Percentiles rank a stretch among this genome's conserved stretches.
Evolutionary conservation across 2,888 invertebrate species (phyloP).

Genomic region (Drosophila atroscutellata): DNA sequence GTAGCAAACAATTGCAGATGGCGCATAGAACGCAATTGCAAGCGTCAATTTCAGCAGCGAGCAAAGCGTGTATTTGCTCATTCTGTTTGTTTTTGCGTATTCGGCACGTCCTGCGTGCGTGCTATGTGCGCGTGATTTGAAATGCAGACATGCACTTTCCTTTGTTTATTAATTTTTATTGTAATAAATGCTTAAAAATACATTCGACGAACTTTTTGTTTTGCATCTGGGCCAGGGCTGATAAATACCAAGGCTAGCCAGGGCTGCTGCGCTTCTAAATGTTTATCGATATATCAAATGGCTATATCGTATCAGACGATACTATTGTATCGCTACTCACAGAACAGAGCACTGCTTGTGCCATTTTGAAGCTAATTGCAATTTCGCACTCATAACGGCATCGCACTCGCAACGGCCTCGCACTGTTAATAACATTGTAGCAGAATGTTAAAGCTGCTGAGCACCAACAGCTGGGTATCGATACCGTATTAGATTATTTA

Average conservation of each 20-base stretch:
- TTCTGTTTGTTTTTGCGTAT: slow-evolving; percentile 38
- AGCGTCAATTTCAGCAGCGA: slow-evolving; percentile 48
- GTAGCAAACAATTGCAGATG: slow-evolving; percentile 38
- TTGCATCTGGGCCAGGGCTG: slow-evolving; percentile 56
- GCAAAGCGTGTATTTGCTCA: slow-evolving; percentile 52
- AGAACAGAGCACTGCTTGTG: neutral
- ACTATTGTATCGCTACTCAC: neutral
- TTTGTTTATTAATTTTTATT: slow-evolving; percentile 19
- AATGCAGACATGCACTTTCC: slow-evolving; percentile 34
- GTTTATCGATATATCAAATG: neutral
- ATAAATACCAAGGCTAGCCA: slow-evolving; percentile 41
- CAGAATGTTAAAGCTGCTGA: neutral
- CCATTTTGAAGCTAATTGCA: neutral
- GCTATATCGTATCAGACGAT: neutral
- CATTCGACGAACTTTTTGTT: slow-evolving; percentile 43
- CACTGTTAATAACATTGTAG: neutral
- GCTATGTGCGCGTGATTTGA: slow-evolving; percentile 20
- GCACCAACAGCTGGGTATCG: slow-evolving; percentile 6
- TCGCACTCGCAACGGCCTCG: neutral
- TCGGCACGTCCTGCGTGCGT: slow-evolving; percentile 43
- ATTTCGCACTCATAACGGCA: neutral
- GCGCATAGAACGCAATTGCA: slow-evolving; percentile 48
- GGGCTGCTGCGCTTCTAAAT: slow-evolving; percentile 12
- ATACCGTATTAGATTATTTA: slow-evolving; percentile 12
- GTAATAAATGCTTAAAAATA: slow-evolving; percentile 23